Percentiles rank a stretch among this genome's conserved stretches.
These are phyloP conservation scores for Hydrotaea diabolus DNA, from an alignment of 2,888 invertebrate genomes.

Conservation along the genomic window DNA sequence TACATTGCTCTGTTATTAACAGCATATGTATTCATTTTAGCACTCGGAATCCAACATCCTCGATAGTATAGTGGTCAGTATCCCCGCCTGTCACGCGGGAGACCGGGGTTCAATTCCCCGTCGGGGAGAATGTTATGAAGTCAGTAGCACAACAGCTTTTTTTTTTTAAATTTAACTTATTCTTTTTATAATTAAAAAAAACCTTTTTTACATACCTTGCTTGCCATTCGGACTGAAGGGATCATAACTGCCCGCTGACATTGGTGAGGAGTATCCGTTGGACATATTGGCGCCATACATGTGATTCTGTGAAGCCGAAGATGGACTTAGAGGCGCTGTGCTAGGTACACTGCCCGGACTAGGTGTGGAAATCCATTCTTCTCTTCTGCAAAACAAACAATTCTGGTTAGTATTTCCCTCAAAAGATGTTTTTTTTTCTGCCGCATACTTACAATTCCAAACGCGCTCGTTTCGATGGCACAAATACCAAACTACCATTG, in stretches of 20 bases:
- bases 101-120: slow-evolving; percentile 80
- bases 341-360: slow-evolving; percentile 83
- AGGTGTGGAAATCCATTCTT: slow-evolving; percentile 86
- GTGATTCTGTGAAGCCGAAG: slow-evolving; percentile 83
- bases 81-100: slow-evolving; percentile 80
- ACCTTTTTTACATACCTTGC: slow-evolving; percentile 85
- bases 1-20: neutral
- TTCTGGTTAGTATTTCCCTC: neutral
- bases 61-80: slow-evolving; percentile 79
- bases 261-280: slow-evolving; percentile 92
- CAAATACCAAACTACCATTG: slow-evolving; percentile 80
- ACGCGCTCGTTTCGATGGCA: slow-evolving; percentile 82
- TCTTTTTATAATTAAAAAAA: neutral
- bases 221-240: slow-evolving; percentile 94
- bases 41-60: slow-evolving; percentile 46
- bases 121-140: slow-evolving; percentile 72
- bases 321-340: slow-evolving; percentile 86
- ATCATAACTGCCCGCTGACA: slow-evolving; percentile 94
- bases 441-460: slow-evolving; percentile 77
- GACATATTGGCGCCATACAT: slow-evolving; percentile 80
- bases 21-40: neutral
- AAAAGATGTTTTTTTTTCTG: neutral
- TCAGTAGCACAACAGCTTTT: neutral
- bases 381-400: slow-evolving; percentile 72
- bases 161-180: neutral